Conservation (phyloP, 2,113 vertebrate genomes). For the Caretta caretta region DNA sequence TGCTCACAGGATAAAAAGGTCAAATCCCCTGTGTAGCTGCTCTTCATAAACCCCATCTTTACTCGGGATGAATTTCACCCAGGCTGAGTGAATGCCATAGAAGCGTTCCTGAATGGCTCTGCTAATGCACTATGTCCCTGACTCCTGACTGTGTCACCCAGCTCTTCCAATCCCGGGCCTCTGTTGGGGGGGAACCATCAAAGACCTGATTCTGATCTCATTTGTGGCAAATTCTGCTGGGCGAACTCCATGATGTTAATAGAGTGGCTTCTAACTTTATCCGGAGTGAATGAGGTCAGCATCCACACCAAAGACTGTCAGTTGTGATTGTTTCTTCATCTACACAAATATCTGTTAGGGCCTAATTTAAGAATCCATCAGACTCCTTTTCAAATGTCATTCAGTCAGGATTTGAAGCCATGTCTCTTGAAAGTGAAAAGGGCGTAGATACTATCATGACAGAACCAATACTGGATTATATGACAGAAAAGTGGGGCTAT, state of each 20-base stretch:
- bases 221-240: slow-evolving; percentile 21
- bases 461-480: too few species aligned
- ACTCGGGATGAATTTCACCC: neutral
- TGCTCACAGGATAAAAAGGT: neutral
- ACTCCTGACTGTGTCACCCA: slow-evolving; percentile 12
- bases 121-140: slow-evolving; percentile 34
- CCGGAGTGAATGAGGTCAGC: neutral
- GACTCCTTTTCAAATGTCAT: neutral
- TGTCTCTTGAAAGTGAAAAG: neutral
- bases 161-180: slow-evolving; percentile 2
- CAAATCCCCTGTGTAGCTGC: neutral
- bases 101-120: slow-evolving; percentile 18
- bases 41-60: neutral
- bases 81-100: neutral
- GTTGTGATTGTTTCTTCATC: neutral
- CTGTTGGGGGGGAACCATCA: neutral
- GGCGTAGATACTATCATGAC: neutral
- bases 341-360: neutral
- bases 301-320: neutral
- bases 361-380: neutral
- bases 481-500: neutral
- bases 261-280: slow-evolving; percentile 49
- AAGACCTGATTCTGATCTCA: slow-evolving; percentile 44
- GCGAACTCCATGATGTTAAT: neutral
- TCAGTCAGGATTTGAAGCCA: neutral